A percentile compares a stretch with the other conserved stretches of the same genome.
These are phyloP conservation scores for Urocynchramus pylzowi DNA, from an alignment of 2,113 vertebrate genomes.

Conservation along the genomic window DNA sequence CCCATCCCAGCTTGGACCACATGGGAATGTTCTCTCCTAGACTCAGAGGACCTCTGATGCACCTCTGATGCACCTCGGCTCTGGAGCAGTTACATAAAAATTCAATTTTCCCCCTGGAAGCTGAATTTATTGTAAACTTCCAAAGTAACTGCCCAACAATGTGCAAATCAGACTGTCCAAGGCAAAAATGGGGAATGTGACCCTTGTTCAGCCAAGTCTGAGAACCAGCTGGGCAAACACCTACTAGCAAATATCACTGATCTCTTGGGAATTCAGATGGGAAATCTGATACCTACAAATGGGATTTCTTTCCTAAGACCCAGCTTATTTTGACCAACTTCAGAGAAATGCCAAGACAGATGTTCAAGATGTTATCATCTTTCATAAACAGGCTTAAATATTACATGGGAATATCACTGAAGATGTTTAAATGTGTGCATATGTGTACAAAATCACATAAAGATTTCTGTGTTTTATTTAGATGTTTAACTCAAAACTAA, in stretches of 20 bases:
- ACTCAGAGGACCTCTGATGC: background rate
- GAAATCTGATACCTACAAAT: background rate
- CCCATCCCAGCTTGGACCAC: no score
- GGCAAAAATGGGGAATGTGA: background rate
- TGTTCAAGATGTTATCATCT: background rate
- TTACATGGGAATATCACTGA: background rate
- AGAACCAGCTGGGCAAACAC: background rate
- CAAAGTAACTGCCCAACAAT: background rate
- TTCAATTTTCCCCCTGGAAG: background rate
- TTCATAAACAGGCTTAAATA: background rate
- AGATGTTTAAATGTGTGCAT: background rate
- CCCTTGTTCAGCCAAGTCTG: background rate
- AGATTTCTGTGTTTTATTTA: background rate
- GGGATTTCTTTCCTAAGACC: background rate
- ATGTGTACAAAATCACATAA: background rate
- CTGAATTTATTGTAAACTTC: rapidly evolving
- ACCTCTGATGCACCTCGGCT: rapidly evolving
- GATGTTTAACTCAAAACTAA: background rate
- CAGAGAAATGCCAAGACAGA: background rate
- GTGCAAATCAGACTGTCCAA: background rate
- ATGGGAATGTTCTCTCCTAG: rapidly evolving
- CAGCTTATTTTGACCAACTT: background rate
- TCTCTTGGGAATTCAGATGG: background rate
- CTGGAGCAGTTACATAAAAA: background rate
- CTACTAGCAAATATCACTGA: background rate